Evolutionary conservation across 2,113 vertebrate genomes (phyloP).

Genomic region (Chamaea fasciata): DNA sequence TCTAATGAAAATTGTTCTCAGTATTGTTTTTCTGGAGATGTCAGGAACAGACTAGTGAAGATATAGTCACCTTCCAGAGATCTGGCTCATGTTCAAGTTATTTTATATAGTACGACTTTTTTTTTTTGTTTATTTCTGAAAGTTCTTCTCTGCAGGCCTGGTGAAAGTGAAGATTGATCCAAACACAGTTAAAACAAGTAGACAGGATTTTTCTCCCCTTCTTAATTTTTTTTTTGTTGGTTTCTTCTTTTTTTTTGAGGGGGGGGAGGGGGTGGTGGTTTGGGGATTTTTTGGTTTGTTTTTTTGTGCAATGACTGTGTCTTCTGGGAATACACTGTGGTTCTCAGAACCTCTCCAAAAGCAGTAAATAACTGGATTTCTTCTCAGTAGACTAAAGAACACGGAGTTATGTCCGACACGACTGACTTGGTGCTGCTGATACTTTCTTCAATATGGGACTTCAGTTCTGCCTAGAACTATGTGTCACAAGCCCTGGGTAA

Average conservation of each 20-base stretch:
- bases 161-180: not conserved
- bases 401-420: accelerated
- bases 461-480: not conserved
- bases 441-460: not conserved
- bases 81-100: not conserved
- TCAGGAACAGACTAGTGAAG: not conserved
- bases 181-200: not conserved
- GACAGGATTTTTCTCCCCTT: not conserved
- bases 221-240: not conserved
- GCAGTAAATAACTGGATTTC: not conserved
- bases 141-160: not conserved
- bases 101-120: not conserved
- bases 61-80: not conserved
- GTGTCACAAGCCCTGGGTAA: not conserved
- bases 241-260: not conserved
- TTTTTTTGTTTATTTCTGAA: not conserved
- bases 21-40: not conserved
- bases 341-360: not conserved
- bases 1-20: not conserved
- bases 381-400: not conserved
- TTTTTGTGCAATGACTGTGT: not conserved
- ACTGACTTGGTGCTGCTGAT: not conserved
- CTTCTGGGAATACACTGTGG: not conserved
- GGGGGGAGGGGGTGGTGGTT: too few relatives aligned
- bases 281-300: too few relatives aligned